Conservation (phyloP, 2,888 invertebrate species). For the Drosophila sordidapex region DNA sequence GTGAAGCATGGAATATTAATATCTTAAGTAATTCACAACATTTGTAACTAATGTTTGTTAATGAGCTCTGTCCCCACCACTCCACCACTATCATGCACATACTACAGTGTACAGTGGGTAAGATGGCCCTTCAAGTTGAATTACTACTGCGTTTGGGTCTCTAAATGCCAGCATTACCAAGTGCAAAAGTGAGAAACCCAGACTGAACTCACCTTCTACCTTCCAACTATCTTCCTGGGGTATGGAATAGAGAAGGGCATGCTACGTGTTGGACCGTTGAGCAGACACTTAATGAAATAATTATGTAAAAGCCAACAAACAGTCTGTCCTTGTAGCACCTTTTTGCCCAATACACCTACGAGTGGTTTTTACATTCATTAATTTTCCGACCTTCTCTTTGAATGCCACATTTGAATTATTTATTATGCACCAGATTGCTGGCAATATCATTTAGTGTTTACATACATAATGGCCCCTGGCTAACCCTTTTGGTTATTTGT, state of each 20-base stretch:
- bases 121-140: conserved; percentile 48
- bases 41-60: conserved; percentile 82
- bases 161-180: conserved; percentile 70
- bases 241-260: not conserved
- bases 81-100: not conserved
- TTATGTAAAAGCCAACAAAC: conserved; percentile 68
- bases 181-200: conserved; percentile 65
- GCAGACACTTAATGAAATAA: conserved; percentile 76
- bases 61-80: conserved; percentile 58
- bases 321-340: conserved; percentile 49
- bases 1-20: conserved; percentile 78
- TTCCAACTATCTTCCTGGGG: too few relatives aligned
- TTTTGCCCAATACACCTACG: conserved; percentile 42
- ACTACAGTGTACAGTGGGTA: conserved; percentile 6
- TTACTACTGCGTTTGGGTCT: conserved; percentile 47
- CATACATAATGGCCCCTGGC: conserved; percentile 1
- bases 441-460: conserved; percentile 20
- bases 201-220: conserved; percentile 19
- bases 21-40: conserved; percentile 81
- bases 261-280: conserved; percentile 18
- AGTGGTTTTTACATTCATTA: conserved; percentile 69
- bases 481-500: not conserved
- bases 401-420: conserved; percentile 40
- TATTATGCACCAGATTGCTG: conserved; percentile 19
- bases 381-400: conserved; percentile 47